Evolutionary conservation across 2,888 invertebrate genomes (phyloP), one percentile per base, ranked within the genome.

Genomic region (Anaspis maculata): DNA sequence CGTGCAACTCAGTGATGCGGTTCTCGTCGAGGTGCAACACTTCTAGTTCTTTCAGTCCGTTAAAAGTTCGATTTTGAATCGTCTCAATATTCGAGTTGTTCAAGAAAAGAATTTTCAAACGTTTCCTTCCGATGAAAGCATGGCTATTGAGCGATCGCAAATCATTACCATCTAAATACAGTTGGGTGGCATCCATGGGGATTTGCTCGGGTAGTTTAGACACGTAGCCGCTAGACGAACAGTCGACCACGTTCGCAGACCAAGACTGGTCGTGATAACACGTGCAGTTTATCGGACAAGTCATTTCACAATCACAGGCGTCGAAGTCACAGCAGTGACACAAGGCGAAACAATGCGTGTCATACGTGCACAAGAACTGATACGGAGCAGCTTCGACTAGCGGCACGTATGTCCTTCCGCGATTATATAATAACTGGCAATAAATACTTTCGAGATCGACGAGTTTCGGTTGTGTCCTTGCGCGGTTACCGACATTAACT

Each of bases 281-380:
- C 33, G 83, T 83, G 66, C 90, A 91, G 58, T 85, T 85, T 34
- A 73, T 74, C 13, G 90, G 90, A 56, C 90, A 91, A 30, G 84
- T 86, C 83, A 88, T 88, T 71, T 90, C 85, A 68, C 90, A 91
- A 66, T 91, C 90, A 62, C 90, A 91, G 19, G 86, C 86, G 56
- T 88, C 88, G 59, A 86, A 91, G 62, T 89, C 88, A 64, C 90
- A 91, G 58, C 90, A 91, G 57, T 87, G 84, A 59, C 90, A 91
- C 42, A 85, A 66, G 3, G 87, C 83, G 61, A 87, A 87, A 64
- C 90, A 91, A 57, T 88, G 85, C 42, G 80, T 76, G 42, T 83
- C 79, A 61, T 89, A 89, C 59, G 82, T 80, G 66, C 88, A 89
- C 47, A 89, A 70, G 66, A 88, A 88, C 64, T 87, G 85, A 55